A percentile compares a stretch with the other conserved stretches of the same genome.
phyloP scores from a whole-genome alignment of 2,888 invertebrate species.

The Eristalinus sepulchralis region DNA sequence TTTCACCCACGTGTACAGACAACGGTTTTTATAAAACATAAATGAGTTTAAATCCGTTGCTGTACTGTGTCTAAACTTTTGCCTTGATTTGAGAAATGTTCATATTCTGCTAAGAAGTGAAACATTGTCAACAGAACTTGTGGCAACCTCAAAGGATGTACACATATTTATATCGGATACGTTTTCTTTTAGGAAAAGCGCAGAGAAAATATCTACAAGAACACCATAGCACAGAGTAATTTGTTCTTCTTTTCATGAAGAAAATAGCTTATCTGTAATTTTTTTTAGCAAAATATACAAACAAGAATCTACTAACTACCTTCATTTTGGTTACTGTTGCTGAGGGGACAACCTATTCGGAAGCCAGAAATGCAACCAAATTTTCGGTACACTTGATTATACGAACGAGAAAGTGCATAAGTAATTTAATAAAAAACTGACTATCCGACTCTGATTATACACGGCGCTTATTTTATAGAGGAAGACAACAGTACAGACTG shows the following conservation, averaged over 20 bases:
- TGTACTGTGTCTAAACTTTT: no score
- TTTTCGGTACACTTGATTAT: constrained; percentile 77
- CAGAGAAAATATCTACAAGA: constrained; percentile 73
- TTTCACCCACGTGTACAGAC: not conserved
- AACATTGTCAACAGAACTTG: not conserved
- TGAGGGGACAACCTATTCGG: constrained; percentile 60
- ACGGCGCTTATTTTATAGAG: constrained; percentile 28
- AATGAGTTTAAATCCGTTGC: no score
- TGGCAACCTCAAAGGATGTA: not conserved
- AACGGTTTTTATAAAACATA: no score
- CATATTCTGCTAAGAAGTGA: no score
- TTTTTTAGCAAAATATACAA: constrained; percentile 77
- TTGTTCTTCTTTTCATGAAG: not conserved
- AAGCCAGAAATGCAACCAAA: constrained; percentile 63
- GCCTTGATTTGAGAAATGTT: no score
- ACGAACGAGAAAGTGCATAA: constrained; percentile 77
- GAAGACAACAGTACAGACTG: constrained; percentile 74
- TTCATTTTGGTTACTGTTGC: constrained; percentile 77
- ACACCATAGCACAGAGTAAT: constrained; percentile 78
- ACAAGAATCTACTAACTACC: constrained; percentile 75
- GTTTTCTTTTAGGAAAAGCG: constrained; percentile 72
- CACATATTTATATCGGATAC: not conserved
- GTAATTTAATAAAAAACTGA: constrained; percentile 74
- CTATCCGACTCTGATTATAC: not conserved
- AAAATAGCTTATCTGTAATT: not conserved